These are phyloP conservation scores for Oncorhynchus nerka DNA, from an alignment of 2,113 vertebrate genomes.

Conservation along the genomic window DNA sequence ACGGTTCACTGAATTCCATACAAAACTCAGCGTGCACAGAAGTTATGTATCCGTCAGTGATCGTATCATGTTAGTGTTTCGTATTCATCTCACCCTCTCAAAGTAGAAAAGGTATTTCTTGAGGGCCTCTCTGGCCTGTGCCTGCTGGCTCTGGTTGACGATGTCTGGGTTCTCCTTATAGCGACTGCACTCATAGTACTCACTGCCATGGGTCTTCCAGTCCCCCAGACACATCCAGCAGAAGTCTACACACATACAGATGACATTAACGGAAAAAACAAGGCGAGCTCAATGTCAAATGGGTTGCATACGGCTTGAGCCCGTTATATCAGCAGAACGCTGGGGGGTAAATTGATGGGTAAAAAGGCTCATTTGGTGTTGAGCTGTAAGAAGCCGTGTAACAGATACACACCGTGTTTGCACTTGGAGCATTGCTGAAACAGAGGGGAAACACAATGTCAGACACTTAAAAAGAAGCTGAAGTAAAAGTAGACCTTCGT, in stretches of 20 bases:
- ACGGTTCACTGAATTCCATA: no score
- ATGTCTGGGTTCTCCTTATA: slow-evolving; percentile 99
- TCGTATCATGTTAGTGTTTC: no score
- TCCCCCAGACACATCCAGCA: slow-evolving; percentile 99
- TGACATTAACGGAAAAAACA: no score
- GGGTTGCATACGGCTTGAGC: no score
- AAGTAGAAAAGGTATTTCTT: slow-evolving; percentile 99
- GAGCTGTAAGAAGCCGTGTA: neutral
- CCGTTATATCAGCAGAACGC: neutral
- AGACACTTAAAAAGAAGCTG: no score
- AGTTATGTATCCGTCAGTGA: no score
- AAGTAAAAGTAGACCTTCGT: neutral
- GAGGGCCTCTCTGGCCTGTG: slow-evolving; percentile 97
- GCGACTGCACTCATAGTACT: slow-evolving; percentile 99
- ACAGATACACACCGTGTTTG: slow-evolving; percentile 87
- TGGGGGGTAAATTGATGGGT: no score
- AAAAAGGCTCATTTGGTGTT: neutral
- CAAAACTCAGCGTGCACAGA: no score
- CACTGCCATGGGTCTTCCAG: slow-evolving; percentile 99
- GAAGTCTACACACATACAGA: slow-evolving; percentile 80
- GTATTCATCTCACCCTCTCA: slow-evolving; percentile 85
- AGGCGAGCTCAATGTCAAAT: neutral
- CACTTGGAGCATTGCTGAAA: slow-evolving; percentile 99
- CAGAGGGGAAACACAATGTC: slow-evolving; percentile 33
- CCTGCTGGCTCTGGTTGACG: slow-evolving; percentile 99